Percentiles rank a stretch among this genome's conserved stretches.
Evolutionary conservation across 1,140 invertebrate genomes (phyloP).

Genomic region (Drosophila trapezifrons): DNA sequence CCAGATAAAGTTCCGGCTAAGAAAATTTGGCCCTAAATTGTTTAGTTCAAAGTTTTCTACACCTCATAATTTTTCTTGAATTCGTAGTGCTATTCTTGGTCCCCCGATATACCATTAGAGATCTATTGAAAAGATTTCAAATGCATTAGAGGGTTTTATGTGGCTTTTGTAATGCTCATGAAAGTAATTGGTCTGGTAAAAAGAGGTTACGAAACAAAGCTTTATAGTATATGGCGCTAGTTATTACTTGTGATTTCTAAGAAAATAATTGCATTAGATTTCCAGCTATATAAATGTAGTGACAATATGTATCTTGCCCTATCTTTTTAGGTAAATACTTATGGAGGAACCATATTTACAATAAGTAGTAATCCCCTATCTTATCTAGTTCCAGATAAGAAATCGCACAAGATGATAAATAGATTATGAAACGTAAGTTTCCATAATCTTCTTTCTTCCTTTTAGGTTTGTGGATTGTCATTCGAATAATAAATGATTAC

Average conservation of each 20-base stretch:
- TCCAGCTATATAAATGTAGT: neutral
- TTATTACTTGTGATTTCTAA: neutral
- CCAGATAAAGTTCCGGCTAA: too few species aligned
- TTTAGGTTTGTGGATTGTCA: neutral
- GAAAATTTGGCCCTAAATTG: too few species aligned
- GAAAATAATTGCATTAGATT: neutral
- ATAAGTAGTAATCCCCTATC: conserved; percentile 7
- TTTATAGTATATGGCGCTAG: neutral
- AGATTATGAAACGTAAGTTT: neutral
- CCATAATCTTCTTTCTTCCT: neutral
- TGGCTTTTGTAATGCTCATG: too few species aligned
- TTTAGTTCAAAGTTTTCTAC: too few species aligned
- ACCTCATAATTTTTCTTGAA: too few species aligned
- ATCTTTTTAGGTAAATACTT: conserved; percentile 7
- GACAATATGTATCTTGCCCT: neutral
- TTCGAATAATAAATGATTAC: too few species aligned
- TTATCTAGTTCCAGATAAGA: conserved; percentile 18
- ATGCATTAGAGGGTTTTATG: too few species aligned
- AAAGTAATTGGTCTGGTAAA: neutral
- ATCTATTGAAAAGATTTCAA: too few species aligned
- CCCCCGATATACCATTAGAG: too few species aligned
- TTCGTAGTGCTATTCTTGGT: too few species aligned
- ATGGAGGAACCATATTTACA: neutral
- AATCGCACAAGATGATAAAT: neutral
- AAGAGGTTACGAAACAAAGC: too few species aligned